A percentile compares a stretch with the other conserved stretches of the same genome.
These are phyloP conservation scores for Cololabis saira DNA, from an alignment of 2,113 vertebrate species.

Conservation along the genomic window DNA sequence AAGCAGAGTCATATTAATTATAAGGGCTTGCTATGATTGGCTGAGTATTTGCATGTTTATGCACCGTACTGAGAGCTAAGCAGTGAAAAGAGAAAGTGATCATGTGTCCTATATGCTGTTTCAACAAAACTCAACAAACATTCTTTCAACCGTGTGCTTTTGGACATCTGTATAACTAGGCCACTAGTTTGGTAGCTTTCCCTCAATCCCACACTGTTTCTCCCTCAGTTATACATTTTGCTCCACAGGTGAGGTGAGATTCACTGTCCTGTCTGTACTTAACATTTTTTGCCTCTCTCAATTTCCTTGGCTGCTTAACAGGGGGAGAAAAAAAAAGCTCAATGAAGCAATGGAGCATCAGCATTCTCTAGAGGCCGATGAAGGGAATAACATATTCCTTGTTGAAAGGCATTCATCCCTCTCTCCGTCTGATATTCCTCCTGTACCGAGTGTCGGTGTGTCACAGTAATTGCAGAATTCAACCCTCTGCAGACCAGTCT, in stretches of 20 bases:
- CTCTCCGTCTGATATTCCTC: constrained; percentile 25
- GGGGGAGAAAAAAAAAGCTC: neutral
- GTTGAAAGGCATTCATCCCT: constrained; percentile 33
- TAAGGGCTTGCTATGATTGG: constrained; percentile 4
- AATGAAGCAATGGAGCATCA: constrained; percentile 65
- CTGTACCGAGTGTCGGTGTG: constrained; percentile 8
- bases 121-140: no score
- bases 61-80: neutral
- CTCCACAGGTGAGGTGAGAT: constrained; percentile 27
- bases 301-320: neutral
- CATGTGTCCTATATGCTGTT: no score
- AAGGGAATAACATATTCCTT: constrained; percentile 43
- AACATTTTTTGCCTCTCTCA: constrained; percentile 14
- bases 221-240: constrained; percentile 17
- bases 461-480: constrained; percentile 35
- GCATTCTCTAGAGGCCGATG: constrained; percentile 69
- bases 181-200: constrained; percentile 10
- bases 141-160: no score
- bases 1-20: neutral
- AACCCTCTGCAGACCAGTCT: constrained; percentile 20
- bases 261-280: constrained; percentile 30
- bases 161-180: neutral
- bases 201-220: constrained; percentile 4
- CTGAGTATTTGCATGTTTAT: neutral
- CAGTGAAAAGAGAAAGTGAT: neutral